Evolutionary conservation across 2,888 invertebrate genomes (phyloP).

Genomic region (Sympetrum striolatum): DNA sequence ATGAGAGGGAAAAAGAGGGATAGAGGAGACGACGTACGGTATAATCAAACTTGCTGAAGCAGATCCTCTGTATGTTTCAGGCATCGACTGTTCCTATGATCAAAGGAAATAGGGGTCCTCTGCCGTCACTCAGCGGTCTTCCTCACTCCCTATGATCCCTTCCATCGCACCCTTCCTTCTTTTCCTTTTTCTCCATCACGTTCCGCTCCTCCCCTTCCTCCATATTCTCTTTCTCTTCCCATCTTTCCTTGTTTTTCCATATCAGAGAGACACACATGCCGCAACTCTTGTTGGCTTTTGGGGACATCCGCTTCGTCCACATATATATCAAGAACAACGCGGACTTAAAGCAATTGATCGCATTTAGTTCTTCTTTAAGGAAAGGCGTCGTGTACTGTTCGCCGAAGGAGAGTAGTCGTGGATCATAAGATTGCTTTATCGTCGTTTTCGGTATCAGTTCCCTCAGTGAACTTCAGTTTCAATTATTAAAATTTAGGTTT

Average conservation of each 20-base stretch:
- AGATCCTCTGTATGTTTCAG: not conserved
- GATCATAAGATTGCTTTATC: too few species aligned
- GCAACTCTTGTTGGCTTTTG: too few species aligned
- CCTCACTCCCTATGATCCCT: not conserved
- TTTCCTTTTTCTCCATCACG: not conserved
- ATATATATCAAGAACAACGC: too few species aligned
- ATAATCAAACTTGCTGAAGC: slow-evolving; percentile 32
- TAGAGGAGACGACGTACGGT: not conserved
- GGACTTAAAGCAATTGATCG: too few species aligned
- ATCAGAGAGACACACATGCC: not conserved
- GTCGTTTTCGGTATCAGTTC: too few species aligned
- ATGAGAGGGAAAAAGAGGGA: not conserved
- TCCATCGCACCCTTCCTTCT: not conserved
- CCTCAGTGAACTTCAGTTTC: too few species aligned
- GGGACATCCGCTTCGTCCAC: too few species aligned
- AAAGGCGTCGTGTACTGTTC: too few species aligned
- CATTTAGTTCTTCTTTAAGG: too few species aligned
- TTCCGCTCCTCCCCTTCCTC: not conserved
- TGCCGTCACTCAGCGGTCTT: not conserved
- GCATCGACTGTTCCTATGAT: slow-evolving; percentile 6
- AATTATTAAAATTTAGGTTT: too few species aligned
- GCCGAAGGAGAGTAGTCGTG: too few species aligned
- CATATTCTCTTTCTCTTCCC: not conserved
- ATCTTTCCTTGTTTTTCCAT: not conserved
- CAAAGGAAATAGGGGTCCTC: not conserved